Base-by-base conservation (phyloP, 2,113 vertebrate species). In the Charina bottae region DNA sequence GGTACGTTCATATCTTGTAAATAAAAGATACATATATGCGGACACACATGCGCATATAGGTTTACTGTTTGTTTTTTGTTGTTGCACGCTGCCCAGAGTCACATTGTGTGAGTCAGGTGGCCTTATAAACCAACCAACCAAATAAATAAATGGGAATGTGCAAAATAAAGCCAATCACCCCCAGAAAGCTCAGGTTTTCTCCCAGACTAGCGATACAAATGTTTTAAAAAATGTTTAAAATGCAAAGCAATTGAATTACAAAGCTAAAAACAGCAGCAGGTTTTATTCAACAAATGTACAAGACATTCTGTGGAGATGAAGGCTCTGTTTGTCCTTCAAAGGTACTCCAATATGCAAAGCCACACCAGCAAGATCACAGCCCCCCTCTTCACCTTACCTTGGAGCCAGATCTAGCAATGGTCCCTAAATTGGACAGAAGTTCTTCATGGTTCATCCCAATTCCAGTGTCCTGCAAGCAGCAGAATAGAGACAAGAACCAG, bases 401-500 rank as follows among this genome's bases (percentile, higher is more conserved):
- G 13, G 99, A 99, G 62, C 99, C 99, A 0, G 99, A 99, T 55
- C 98, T 98, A 68, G 99, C 99, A 0, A 99, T 99, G 0, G 99
- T 99, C 12, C 99, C 99, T 2, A 99, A 95, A 94, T 99, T 99
- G 42, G 98, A 98, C 83, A 99, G 96, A 90, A 99, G 96, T 86
- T 99, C 99, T 85, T 99, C 98, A 89, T 97, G 96, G 89, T 96
- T 99, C 99, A 99, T 99, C 64, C 99, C 99, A 6, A 99, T 96
- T 87, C 99, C 99, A 0, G 99, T 99, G 95, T 99, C 99, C 99
- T 99, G 94, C 23, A 93, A 95, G 54, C 88, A 93, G 97, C 0
- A 56, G 6, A 19, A 72, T 42, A 23, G 21, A 24, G 58, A 23
- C 86, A 42, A 59, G 28, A 33, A 56, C 10, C 4, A 87, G 85